phyloP scores from a whole-genome alignment of 2,797 vertebrate genomes.

The Varecia variegata region DNA sequence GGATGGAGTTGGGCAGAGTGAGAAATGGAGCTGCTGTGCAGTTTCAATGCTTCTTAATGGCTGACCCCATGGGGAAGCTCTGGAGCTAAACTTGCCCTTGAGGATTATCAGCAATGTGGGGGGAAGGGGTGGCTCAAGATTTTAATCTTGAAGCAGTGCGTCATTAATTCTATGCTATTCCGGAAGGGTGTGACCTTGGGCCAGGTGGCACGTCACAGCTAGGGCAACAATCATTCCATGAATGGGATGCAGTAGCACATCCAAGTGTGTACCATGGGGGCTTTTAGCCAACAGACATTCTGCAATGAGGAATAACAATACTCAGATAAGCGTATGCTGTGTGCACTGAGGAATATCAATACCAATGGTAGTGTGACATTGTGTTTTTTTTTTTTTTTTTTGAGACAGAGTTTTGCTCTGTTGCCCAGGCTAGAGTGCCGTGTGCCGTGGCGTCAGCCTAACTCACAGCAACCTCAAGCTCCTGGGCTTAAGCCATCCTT shows the following conservation, averaged over 20 bases:
- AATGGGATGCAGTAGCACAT: too few species aligned
- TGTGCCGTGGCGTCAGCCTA: too few species aligned
- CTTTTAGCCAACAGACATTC: background rate
- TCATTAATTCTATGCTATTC: background rate
- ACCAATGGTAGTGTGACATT: background rate
- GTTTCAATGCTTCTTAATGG: background rate
- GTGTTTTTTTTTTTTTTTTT: too few species aligned
- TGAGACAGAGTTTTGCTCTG: too few species aligned
- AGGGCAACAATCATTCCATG: background rate
- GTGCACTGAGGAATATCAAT: background rate
- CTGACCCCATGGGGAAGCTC: background rate
- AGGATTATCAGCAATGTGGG: background rate
- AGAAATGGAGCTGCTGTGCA: background rate
- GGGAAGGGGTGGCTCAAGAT: too few species aligned
- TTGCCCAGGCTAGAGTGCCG: too few species aligned
- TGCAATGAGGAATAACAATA: background rate
- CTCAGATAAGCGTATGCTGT: accelerated
- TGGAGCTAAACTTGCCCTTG: background rate
- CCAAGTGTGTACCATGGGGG: accelerated
- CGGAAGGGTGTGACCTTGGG: background rate
- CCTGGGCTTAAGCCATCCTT: too few species aligned
- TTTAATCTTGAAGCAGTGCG: background rate
- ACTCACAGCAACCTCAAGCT: too few species aligned
- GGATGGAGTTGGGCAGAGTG: background rate
- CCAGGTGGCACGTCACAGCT: too few species aligned